phyloP scores from a whole-genome alignment of 1,140 invertebrate genomes.

The Drosophila sp. region DNA sequence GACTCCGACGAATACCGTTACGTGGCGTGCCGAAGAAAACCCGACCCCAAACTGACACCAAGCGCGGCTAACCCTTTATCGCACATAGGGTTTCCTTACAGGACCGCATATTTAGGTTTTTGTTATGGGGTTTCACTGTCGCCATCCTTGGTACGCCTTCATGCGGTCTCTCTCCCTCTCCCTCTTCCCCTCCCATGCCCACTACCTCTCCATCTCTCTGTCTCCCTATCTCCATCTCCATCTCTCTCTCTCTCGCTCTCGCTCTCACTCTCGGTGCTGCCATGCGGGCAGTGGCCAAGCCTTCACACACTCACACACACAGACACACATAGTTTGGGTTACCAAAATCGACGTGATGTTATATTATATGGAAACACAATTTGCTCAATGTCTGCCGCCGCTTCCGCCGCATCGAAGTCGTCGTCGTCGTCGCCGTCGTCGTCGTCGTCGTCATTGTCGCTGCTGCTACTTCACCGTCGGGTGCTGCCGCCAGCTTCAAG shows the following conservation, averaged over 20 bases:
- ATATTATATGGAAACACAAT: slow-evolving; percentile 83
- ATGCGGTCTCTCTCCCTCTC: slow-evolving; percentile 37
- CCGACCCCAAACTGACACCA: slow-evolving; percentile 84
- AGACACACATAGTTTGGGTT: slow-evolving; percentile 68
- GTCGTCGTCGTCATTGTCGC: neutral
- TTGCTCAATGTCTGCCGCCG: slow-evolving; percentile 71
- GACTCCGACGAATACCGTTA: slow-evolving; percentile 72
- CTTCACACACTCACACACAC: slow-evolving; percentile 33
- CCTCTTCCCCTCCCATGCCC: too few relatives aligned
- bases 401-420: slow-evolving; percentile 52
- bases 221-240: too few relatives aligned
- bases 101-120: slow-evolving; percentile 85
- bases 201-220: too few relatives aligned
- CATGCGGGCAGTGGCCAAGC: too few relatives aligned
- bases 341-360: slow-evolving; percentile 82
- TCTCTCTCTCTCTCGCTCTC: neutral
- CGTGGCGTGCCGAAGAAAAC: slow-evolving; percentile 74
- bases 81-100: slow-evolving; percentile 85
- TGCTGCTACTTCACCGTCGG: slow-evolving; percentile 35
- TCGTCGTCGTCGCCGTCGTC: slow-evolving; percentile 6
- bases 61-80: slow-evolving; percentile 85
- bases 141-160: slow-evolving; percentile 43
- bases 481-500: slow-evolving; percentile 59
- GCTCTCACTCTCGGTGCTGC: slow-evolving; percentile 12
- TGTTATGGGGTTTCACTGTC: slow-evolving; percentile 68